Evolutionary conservation across 2,113 vertebrate genomes (phyloP).

Genomic region (Brevimyrus niger): DNA sequence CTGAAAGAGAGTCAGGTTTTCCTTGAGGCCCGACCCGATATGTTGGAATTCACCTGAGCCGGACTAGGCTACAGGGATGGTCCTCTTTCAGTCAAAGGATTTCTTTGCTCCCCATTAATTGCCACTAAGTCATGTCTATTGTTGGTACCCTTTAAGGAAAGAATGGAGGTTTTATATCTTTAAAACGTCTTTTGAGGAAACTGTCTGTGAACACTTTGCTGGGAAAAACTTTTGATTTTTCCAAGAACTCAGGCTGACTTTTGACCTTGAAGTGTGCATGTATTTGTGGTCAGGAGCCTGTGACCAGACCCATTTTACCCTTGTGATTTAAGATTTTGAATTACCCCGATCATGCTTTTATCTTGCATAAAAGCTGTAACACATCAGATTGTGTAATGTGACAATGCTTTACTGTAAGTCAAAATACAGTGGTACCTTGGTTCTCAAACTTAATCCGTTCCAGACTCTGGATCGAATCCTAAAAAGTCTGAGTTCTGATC

Average conservation of each 20-base stretch:
- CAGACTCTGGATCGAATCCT: no score
- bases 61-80: not conserved
- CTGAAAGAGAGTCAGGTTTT: not conserved
- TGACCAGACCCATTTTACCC: not conserved
- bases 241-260: not conserved
- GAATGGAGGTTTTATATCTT: not conserved
- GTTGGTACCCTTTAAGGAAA: not conserved
- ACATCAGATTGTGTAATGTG: not conserved
- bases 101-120: not conserved
- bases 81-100: not conserved
- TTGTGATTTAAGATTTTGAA: not conserved
- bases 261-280: not conserved
- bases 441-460: no score
- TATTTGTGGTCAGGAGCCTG: not conserved
- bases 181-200: not conserved
- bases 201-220: not conserved
- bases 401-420: not conserved
- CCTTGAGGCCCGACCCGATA: not conserved
- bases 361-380: not conserved
- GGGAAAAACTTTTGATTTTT: not conserved
- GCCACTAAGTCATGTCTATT: not conserved
- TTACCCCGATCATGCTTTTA: not conserved
- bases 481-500: no score
- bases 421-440: no score
- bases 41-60: not conserved